Evolutionary conservation across 2,113 vertebrate species (phyloP).

Genomic region (Stictonetta naevosa): DNA sequence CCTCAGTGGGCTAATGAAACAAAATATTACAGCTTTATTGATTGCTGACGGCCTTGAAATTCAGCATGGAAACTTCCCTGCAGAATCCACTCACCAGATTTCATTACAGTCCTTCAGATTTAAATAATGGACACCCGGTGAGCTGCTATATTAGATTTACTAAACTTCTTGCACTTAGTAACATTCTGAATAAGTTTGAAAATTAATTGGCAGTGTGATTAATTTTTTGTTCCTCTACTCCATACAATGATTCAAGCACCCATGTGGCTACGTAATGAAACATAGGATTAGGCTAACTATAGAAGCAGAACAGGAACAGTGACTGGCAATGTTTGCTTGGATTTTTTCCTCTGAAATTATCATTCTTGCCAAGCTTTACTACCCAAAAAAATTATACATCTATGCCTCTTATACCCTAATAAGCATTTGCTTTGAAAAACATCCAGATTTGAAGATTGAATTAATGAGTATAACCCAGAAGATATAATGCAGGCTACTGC

Average conservation of each 20-base stretch:
- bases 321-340: neutral
- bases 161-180: neutral
- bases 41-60: conserved; percentile 3
- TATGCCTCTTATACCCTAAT: neutral
- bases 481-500: neutral
- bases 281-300: neutral
- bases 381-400: neutral
- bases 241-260: neutral
- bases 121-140: neutral
- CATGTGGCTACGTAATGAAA: neutral
- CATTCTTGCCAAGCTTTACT: neutral
- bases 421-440: neutral
- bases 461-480: neutral
- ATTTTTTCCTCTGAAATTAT: neutral
- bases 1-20: neutral
- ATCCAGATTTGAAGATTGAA: neutral
- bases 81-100: neutral
- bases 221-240: neutral
- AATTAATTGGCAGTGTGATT: conserved; percentile 20
- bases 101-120: neutral
- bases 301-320: neutral
- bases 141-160: neutral
- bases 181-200: neutral
- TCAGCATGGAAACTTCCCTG: conserved; percentile 2
- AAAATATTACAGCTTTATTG: neutral